A percentile compares a stretch with the other conserved stretches of the same genome.
Conservation (phyloP, 1,140 invertebrate species). For the Cataglyphis hispanica region DNA sequence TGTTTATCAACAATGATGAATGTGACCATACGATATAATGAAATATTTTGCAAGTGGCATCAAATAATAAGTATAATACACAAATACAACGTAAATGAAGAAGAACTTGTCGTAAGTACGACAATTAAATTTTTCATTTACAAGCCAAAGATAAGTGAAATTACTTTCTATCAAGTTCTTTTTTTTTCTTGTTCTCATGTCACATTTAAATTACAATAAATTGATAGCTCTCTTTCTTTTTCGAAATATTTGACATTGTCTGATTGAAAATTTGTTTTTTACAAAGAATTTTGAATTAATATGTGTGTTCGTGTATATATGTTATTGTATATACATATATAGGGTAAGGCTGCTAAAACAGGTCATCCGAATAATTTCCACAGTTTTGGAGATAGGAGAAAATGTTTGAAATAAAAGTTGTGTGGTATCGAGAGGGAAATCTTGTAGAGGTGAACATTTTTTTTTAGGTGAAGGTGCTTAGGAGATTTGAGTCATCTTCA, state of each 20-base stretch:
- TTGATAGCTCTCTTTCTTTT: not conserved
- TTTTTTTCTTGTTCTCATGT: not conserved
- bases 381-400: too few relatives aligned
- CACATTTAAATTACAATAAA: not conserved
- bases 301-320: too few relatives aligned
- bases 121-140: not conserved
- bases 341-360: too few relatives aligned
- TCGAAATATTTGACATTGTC: not conserved
- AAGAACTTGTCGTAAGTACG: not conserved
- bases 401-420: too few relatives aligned
- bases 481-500: too few relatives aligned
- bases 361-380: too few relatives aligned
- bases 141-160: not conserved
- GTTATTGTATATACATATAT: too few relatives aligned
- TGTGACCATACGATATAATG: not conserved
- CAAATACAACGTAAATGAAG: not conserved
- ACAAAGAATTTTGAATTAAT: not conserved
- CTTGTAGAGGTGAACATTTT: too few relatives aligned
- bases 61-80: not conserved
- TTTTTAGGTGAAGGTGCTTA: too few relatives aligned
- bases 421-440: too few relatives aligned
- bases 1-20: slow-evolving; percentile 1
- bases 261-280: not conserved
- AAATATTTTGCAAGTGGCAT: not conserved
- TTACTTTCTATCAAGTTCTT: not conserved